Evolutionary conservation across 2,888 invertebrate genomes (phyloP).

Genomic region (Ochropleura plecta): DNA sequence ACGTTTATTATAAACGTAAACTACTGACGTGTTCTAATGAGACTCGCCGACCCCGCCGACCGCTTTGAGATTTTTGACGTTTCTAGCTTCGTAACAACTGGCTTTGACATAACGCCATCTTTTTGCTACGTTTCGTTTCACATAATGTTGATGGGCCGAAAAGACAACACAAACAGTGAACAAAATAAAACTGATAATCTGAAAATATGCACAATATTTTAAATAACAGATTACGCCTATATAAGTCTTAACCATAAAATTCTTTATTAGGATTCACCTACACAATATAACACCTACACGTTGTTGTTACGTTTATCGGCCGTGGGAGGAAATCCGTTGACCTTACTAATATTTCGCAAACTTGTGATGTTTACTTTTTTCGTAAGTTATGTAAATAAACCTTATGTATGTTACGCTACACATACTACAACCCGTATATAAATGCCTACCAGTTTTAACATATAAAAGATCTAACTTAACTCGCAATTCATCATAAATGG

Average conservation of each 20-base stretch:
- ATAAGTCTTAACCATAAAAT: slow-evolving; percentile 25
- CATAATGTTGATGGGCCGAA: slow-evolving; percentile 34
- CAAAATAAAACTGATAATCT: neutral
- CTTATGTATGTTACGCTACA: slow-evolving; percentile 28
- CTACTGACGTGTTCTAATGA: slow-evolving; percentile 84
- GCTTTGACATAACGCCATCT: slow-evolving; percentile 64
- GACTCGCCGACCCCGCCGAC: slow-evolving; percentile 79
- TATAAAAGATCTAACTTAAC: slow-evolving; percentile 32
- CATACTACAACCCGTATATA: neutral
- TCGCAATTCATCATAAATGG: slow-evolving; percentile 46
- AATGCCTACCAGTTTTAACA: slow-evolving; percentile 3
- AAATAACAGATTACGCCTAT: neutral
- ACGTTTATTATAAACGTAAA: slow-evolving; percentile 67
- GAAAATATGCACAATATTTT: neutral
- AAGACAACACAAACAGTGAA: neutral
- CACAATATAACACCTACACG: slow-evolving; percentile 67
- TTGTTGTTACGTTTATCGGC: slow-evolving; percentile 47
- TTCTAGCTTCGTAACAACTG: slow-evolving; percentile 51
- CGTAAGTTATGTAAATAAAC: slow-evolving; percentile 31
- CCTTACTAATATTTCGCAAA: slow-evolving; percentile 63
- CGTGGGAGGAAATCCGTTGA: slow-evolving; percentile 70
- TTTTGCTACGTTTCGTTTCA: slow-evolving; percentile 73
- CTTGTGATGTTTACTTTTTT: slow-evolving; percentile 35
- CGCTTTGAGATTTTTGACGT: slow-evolving; percentile 68
- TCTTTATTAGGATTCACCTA: slow-evolving; percentile 49